Evolutionary conservation across 1,140 invertebrate species (phyloP).

Genomic region (Metaphire vulgaris): DNA sequence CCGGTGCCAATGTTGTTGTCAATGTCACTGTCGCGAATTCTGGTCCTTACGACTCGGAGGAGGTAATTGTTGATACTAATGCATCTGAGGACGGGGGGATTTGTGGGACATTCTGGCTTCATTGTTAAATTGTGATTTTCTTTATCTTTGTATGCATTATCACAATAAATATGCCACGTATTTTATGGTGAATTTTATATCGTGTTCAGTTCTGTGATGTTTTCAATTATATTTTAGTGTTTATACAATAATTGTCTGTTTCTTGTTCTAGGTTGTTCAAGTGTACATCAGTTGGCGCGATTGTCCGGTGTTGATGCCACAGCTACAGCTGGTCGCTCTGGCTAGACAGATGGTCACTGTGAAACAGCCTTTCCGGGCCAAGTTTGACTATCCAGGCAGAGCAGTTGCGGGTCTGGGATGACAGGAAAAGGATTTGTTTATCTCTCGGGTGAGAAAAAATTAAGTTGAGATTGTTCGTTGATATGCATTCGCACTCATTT

Average conservation of each 20-base stretch:
- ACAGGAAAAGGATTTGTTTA: slow-evolving; percentile 19
- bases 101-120: too few species aligned
- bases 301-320: slow-evolving; percentile 26
- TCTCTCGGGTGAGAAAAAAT: slow-evolving; percentile 21
- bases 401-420: slow-evolving; percentile 29
- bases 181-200: too few species aligned
- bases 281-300: slow-evolving; percentile 40
- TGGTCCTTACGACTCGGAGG: slow-evolving; percentile 37
- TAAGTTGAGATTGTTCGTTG: too few species aligned
- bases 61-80: too few species aligned
- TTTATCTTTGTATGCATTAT: too few species aligned
- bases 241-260: background rate
- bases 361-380: background rate
- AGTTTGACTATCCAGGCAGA: slow-evolving; percentile 12
- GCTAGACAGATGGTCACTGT: slow-evolving; percentile 10
- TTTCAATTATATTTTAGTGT: too few species aligned
- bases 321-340: slow-evolving; percentile 28
- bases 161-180: too few species aligned
- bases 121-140: too few species aligned
- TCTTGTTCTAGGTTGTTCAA: slow-evolving; percentile 39
- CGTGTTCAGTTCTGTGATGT: too few species aligned
- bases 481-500: too few species aligned
- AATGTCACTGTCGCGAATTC: slow-evolving; percentile 36
- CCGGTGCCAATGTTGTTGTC: slow-evolving; percentile 29
- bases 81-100: too few species aligned